Evolutionary conservation across 2,113 vertebrate genomes (phyloP), one percentile per base, ranked within the genome.

Genomic region (Paramormyrops kingsleyae): DNA sequence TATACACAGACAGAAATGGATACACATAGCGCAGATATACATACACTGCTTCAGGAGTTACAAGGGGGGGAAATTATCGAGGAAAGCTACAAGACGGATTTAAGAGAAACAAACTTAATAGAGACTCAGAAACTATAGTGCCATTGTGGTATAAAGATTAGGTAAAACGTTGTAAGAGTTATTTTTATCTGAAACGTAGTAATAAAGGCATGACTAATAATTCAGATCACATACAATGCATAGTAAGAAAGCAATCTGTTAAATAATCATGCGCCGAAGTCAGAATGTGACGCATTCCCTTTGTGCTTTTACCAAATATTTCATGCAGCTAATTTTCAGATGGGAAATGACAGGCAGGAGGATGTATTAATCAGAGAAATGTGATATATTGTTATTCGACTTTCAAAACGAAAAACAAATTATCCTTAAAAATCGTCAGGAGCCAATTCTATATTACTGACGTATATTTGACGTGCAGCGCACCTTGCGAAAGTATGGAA

Each of bases 1-100:
- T 53, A 90, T 90, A 84, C 52, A 85, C 87, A 47, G 66, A 83
- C 83, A 90, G 86, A 85, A 46, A 86, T 50, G 89, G 9, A 89
- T 85, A 87, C 86, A 87, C 84, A 88, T 27, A 47, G 17, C 27
- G 84, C 84, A 91, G 89, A 88, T 88, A 88, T 39, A 56, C 87
- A 80, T 31, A 39, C 53, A 62, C 87, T 87, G 27, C 56, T 66
- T 90, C 89, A 87, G 50, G 83, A 84, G 35, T 19, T 39, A 80
- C 17, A 10, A 47, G 39, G 2, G 21, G 8, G 1, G 0, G 10
- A 47, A 47, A n/a, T 84, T 3, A 84, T 47, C 4, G 19, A 84
- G 83, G 44, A 84, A 84, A n/a, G 35, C 15, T 84, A n/a, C 4
- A 84, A 47, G 35, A 24, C 19, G 83, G 12, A 46, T 47, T 46